Evolutionary conservation across 2,888 invertebrate species (phyloP).

Genomic region (Trichogramma evanescens): DNA sequence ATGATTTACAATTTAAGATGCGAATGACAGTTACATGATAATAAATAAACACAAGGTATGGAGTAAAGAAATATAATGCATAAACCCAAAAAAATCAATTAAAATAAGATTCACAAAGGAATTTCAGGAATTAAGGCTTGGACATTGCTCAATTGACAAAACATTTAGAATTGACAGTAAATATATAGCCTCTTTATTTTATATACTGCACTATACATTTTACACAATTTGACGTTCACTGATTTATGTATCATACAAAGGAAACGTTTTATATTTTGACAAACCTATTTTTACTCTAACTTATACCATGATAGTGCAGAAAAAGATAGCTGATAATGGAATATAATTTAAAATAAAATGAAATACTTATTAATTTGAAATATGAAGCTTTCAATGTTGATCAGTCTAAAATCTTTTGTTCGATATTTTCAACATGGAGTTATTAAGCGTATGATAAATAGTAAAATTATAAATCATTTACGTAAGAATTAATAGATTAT

Average conservation of each 20-base stretch:
- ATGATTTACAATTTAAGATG: too few relatives aligned
- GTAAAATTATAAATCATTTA: slow-evolving; percentile 4
- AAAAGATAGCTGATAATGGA: not conserved
- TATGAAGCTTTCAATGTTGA: too few relatives aligned
- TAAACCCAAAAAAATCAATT: not conserved
- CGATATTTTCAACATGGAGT: not conserved
- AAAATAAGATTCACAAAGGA: not conserved
- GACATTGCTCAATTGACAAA: slow-evolving; percentile 9
- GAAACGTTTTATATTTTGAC: not conserved
- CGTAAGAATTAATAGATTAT: not conserved
- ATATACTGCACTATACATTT: slow-evolving; percentile 22
- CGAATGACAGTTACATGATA: slow-evolving; percentile 9
- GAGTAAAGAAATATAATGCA: slow-evolving; percentile 30
- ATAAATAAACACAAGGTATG: slow-evolving; percentile 42
- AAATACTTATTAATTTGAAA: too few relatives aligned
- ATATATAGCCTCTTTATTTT: slow-evolving; percentile 24
- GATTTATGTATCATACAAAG: slow-evolving; percentile 15
- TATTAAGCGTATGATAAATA: not conserved
- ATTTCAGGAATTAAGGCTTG: slow-evolving; percentile 15
- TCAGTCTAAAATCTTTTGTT: too few relatives aligned
- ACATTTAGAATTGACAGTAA: slow-evolving; percentile 20
- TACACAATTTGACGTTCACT: slow-evolving; percentile 22
- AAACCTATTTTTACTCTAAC: too few relatives aligned
- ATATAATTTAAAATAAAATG: slow-evolving; percentile 8
- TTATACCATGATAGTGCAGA: too few relatives aligned